These are phyloP conservation scores for Mylabris sibirica DNA, from an alignment of 2,888 invertebrate genomes.

Conservation along the genomic window DNA sequence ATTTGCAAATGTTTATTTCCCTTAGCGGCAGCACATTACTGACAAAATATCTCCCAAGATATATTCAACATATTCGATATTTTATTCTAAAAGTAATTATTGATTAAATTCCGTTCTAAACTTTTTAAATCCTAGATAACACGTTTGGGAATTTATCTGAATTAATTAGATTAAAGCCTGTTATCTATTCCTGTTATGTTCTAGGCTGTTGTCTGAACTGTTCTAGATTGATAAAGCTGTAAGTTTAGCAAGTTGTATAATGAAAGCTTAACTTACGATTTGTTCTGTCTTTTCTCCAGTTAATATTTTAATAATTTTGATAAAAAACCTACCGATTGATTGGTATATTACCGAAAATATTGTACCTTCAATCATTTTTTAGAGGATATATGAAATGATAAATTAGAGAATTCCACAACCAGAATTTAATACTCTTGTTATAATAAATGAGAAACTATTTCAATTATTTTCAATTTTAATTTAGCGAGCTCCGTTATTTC, in stretches of 20 bases:
- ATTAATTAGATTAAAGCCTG: slow-evolving; percentile 47
- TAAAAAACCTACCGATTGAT: not conserved
- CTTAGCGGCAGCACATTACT: slow-evolving; percentile 41
- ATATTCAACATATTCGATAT: not conserved
- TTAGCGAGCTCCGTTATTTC: slow-evolving; percentile 40
- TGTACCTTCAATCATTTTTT: not conserved
- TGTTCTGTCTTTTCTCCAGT: not conserved
- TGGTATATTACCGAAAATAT: not conserved
- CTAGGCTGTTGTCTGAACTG: not conserved
- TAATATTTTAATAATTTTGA: no score
- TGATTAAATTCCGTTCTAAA: not conserved
- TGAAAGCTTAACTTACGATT: not conserved
- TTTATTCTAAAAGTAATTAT: not conserved
- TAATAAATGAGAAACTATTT: slow-evolving; percentile 52
- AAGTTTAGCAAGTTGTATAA: slow-evolving; percentile 6
- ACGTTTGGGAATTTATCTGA: slow-evolving; percentile 51
- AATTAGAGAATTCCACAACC: slow-evolving; percentile 49
- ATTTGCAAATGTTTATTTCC: slow-evolving; percentile 56
- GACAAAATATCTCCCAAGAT: slow-evolving; percentile 25
- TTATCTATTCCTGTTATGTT: not conserved
- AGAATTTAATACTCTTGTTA: slow-evolving; percentile 46
- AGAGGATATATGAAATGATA: slow-evolving; percentile 42
- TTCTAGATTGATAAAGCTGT: not conserved
- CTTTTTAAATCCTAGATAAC: slow-evolving; percentile 37
- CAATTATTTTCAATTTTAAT: slow-evolving; percentile 53